phyloP scores from a whole-genome alignment of 2,113 vertebrate species.

The Sylvia atricapilla region DNA sequence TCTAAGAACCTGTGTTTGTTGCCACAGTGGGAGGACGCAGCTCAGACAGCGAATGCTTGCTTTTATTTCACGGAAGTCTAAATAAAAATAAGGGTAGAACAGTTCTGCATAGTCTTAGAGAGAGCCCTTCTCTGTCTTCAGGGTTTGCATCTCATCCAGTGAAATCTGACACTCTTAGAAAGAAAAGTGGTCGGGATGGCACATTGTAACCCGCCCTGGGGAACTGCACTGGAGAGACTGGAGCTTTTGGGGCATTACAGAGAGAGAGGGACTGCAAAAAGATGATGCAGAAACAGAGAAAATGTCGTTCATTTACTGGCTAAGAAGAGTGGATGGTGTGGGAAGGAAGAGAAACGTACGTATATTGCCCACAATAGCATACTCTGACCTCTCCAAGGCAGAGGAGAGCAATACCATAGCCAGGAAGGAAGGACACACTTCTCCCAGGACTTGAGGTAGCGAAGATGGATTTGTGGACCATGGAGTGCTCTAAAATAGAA shows the following conservation, averaged over 20 bases:
- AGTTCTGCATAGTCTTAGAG: neutral
- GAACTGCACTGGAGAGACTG: neutral
- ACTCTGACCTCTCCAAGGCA: neutral
- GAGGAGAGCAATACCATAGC: neutral
- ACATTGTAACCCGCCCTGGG: neutral
- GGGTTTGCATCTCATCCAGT: neutral
- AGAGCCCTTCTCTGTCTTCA: neutral
- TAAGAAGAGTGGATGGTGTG: neutral
- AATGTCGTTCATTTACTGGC: neutral
- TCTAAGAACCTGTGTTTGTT: neutral
- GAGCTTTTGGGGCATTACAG: neutral
- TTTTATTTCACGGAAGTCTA: neutral
- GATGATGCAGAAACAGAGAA: neutral
- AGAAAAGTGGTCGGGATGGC: neutral
- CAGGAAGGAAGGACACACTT: neutral
- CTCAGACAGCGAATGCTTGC: neutral
- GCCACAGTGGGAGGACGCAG: neutral
- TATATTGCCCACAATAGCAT: fast-evolving
- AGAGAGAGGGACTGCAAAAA: neutral
- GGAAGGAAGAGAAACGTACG: neutral
- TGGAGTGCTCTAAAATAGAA: neutral
- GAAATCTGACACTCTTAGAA: neutral
- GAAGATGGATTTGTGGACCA: neutral
- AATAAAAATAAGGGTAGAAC: neutral
- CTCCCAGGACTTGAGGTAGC: neutral